Base-by-base conservation (phyloP, 2,888 invertebrate species). In the Eupithecia inturbata region DNA sequence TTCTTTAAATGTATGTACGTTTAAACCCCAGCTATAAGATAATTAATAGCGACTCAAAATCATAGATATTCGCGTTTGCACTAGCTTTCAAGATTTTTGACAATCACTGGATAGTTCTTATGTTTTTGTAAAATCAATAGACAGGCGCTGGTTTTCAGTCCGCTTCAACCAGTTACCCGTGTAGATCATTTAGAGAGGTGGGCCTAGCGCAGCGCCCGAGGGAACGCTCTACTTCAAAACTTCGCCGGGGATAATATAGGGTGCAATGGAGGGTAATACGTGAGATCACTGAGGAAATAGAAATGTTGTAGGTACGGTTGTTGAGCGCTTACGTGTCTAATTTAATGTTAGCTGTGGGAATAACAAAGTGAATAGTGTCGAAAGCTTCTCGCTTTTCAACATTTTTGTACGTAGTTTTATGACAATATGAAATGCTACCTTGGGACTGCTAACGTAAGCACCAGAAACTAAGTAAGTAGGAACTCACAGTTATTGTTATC, bases 171-270 rank as follows among this genome's bases (percentile, higher is more conserved):
- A 16, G 74, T 16, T 67, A 69, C 62, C 19, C 28, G 49, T 31
- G 60, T 71, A 63, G 67, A 72, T 36, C 3, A 53, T 70, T 33
- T 63, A 72, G 31, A 72, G 71, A 53, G 67, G 72, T 67, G 80
- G 80, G 71, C 78, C 77, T 74, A 76, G 75, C 63, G 69, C 53
- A 67, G 67, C n/a, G 70, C 80, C 78, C 72, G 78, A 73, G 49
- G 80, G 78, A 75, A 78, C 77, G 53, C 79, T 72, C 67, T 62
- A 73, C 76, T 76, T 73, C 71, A 76, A 73, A 76, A 76, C 76
- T 73, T 73, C 73, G 71, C 60, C 63, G 70, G 36, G 66, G 73
- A 71, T 73, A 76, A 73, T 73, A 73, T 76, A 73, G 76, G 76
- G 71, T 73, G 73, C 73, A 60, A 76, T 71, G 63, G 68, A 68